Evolutionary conservation across 2,113 vertebrate genomes (phyloP).

Genomic region (Oncorhynchus keta): DNA sequence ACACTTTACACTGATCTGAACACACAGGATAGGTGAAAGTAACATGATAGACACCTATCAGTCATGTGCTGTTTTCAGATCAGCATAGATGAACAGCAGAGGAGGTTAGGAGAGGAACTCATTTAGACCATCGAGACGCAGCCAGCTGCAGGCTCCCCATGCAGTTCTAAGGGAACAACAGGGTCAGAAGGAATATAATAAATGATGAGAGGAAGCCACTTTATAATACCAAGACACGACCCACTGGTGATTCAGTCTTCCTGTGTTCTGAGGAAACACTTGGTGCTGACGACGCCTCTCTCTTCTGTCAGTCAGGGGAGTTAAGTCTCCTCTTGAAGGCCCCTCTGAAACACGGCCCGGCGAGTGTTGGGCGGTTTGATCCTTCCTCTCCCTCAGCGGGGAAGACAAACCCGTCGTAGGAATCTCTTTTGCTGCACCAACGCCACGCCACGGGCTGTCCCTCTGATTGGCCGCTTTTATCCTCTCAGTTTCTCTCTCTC

Average conservation of each 20-base stretch:
- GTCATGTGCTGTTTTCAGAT: background rate
- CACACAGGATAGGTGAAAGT: background rate
- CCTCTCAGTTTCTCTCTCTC: constrained; percentile 16
- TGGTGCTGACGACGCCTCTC: background rate
- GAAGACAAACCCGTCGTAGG: constrained; percentile 48
- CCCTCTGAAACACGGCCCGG: background rate
- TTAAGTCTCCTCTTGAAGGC: background rate
- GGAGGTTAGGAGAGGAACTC: too few relatives aligned
- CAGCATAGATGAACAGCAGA: background rate
- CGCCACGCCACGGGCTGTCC: constrained; percentile 35
- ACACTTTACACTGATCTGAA: background rate
- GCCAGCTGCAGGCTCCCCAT: too few relatives aligned
- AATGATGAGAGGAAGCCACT: too few relatives aligned
- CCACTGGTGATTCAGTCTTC: too few relatives aligned
- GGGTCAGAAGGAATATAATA: too few relatives aligned
- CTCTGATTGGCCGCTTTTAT: constrained; percentile 26
- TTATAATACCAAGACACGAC: too few relatives aligned
- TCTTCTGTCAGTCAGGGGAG: background rate
- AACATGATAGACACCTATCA: background rate
- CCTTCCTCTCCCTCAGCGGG: constrained; percentile 4
- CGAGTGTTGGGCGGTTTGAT: background rate
- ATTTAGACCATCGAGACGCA: too few relatives aligned
- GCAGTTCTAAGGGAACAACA: too few relatives aligned
- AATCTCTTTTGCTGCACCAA: constrained; percentile 50
- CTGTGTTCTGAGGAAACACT: background rate